Percentiles rank a stretch among this genome's conserved stretches.
Evolutionary conservation across 2,113 vertebrate species (phyloP).

Genomic region (Forbesichthys agassizii): DNA sequence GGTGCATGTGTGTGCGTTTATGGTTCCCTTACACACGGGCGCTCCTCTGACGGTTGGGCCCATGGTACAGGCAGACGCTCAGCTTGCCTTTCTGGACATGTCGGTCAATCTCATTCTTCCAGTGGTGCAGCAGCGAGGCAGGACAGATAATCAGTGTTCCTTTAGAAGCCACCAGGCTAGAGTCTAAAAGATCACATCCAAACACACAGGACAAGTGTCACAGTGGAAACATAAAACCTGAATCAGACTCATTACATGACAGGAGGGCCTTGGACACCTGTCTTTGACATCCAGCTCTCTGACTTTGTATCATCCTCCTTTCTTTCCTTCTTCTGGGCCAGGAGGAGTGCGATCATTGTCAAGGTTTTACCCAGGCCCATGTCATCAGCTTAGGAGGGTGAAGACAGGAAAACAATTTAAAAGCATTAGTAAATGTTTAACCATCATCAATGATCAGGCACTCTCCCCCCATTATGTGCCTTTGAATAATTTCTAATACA

Average conservation of each 20-base stretch:
- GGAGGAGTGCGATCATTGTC: constrained; percentile 90
- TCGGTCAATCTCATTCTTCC: constrained; percentile 91
- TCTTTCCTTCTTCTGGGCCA: constrained; percentile 78
- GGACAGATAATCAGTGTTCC: constrained; percentile 91
- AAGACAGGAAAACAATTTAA: background rate
- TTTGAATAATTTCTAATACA: background rate
- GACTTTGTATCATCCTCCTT: constrained; percentile 53
- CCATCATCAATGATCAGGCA: background rate
- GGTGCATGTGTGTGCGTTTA: background rate
- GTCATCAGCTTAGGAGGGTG: constrained; percentile 84
- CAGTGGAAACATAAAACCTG: background rate
- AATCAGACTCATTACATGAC: background rate
- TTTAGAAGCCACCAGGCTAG: constrained; percentile 66
- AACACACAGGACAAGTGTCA: background rate
- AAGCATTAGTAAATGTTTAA: background rate
- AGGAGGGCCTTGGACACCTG: constrained; percentile 70
- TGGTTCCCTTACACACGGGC: constrained; percentile 78
- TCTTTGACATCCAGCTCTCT: constrained; percentile 82
- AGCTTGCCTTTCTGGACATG: constrained; percentile 74
- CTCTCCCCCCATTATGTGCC: too few relatives aligned
- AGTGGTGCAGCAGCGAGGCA: constrained; percentile 94
- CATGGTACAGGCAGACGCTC: constrained; percentile 88
- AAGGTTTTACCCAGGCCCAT: constrained; percentile 97
- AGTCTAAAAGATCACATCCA: constrained; percentile 68
- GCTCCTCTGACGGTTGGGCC: constrained; percentile 80